These are phyloP conservation scores for Quadroppia sp. DNA, from an alignment of 2,888 invertebrate genomes.

Conservation along the genomic window DNA sequence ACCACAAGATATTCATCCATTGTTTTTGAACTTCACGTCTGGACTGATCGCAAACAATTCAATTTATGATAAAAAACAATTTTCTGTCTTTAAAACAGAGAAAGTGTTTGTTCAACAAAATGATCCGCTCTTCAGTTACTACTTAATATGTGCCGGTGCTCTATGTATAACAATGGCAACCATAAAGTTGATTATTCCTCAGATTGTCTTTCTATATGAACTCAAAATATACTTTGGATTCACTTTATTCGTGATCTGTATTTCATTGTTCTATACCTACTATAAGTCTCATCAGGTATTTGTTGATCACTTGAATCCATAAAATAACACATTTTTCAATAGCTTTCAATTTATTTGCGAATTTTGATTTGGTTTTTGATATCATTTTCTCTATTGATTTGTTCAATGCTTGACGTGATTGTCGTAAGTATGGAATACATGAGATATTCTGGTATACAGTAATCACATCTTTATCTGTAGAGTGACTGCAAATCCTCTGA, in stretches of 20 bases:
- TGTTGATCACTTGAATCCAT: not conserved
- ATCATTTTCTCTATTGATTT: slow-evolving; percentile 36
- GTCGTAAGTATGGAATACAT: slow-evolving; percentile 33
- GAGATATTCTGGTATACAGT: not conserved
- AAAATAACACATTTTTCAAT: not conserved
- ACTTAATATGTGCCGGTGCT: slow-evolving; percentile 61
- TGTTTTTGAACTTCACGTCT: slow-evolving; percentile 62
- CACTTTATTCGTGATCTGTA: slow-evolving; percentile 30
- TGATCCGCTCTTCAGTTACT: slow-evolving; percentile 81
- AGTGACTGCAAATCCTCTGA: not conserved
- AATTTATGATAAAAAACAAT: not conserved
- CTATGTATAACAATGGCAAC: slow-evolving; percentile 59
- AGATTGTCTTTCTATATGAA: not conserved
- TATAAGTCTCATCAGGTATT: slow-evolving; percentile 13
- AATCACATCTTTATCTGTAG: not conserved
- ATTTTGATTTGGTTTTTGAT: slow-evolving; percentile 44
- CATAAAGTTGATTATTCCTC: slow-evolving; percentile 30
- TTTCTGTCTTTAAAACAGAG: slow-evolving; percentile 14
- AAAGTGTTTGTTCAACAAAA: slow-evolving; percentile 50
- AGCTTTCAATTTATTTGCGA: slow-evolving; percentile 35
- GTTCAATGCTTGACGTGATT: slow-evolving; percentile 41
- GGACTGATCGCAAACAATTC: not conserved
- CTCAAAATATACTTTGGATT: slow-evolving; percentile 19
- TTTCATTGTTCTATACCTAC: slow-evolving; percentile 29
- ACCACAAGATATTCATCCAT: slow-evolving; percentile 57